Evolutionary conservation across 2,888 invertebrate species (phyloP), one percentile per base, ranked within the genome.

Genomic region (Drosophila prolongata): DNA sequence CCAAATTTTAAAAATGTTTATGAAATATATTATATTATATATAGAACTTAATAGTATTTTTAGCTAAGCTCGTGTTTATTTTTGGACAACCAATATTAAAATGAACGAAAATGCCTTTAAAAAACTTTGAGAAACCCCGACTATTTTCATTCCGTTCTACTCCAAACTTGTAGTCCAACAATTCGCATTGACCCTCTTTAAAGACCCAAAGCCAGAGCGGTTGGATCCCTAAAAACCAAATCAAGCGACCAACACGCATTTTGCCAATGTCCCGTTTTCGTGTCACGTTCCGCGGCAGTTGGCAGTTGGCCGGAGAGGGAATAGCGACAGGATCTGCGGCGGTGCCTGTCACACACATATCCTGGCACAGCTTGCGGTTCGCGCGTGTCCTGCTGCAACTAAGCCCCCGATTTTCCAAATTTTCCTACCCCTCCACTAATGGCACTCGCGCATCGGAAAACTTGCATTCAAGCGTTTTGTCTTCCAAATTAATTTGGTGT

Each of bases 401-500:
- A 35, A 52, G 34, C 34, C 44, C 27, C 24, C 44, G 47, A 35
- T 50, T 37, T 19, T 16, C 47, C 54, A 30, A 37, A 37, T 43
- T 30, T 27, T 19, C 44, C 47, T 6, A 38, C 37, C 72, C 24
- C 16, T 24, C 50, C 6, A 62, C 84, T 87, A 84, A 89, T 89
- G 85, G 89, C 67, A 60, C 50, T 62, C 89, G 76, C 78, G 71
- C 52, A 65, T 72, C 76, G 64, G 80, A 75, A 75, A 68, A 75
- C 87, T 80, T 84, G 85, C 85, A 84, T 60, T 65, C 68, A 64
- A 84, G 72, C 87, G 89, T 89, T 84, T 75, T 89, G 89, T 84
- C 89, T 84, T 75, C 69, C 85, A 85, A 89, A 84, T 84, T 89
- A 84, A 84, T 84, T 84, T 89, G 79, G 87, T 80, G 71, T 66